These are phyloP conservation scores for Clavelina lepadiformis DNA, from an alignment of 23 tunicate genomes.

Conservation along the genomic window DNA sequence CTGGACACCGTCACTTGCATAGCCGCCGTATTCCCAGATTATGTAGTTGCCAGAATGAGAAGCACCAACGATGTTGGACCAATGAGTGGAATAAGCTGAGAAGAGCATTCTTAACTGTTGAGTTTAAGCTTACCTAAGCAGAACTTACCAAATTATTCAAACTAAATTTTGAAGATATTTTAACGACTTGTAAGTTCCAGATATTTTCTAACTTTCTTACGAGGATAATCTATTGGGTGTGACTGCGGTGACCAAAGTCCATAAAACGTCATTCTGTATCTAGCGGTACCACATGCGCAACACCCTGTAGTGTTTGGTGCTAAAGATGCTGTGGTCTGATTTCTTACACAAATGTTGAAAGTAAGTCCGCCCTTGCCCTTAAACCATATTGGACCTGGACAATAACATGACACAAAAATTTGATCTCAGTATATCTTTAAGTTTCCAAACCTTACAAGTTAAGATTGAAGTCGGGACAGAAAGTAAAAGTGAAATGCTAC, in stretches of 20 bases:
- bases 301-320: slow-evolving; percentile 7
- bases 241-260: slow-evolving; percentile 85
- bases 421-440: too few species aligned
- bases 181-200: neutral
- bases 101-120: slow-evolving; percentile 3
- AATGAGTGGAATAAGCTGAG: slow-evolving; percentile 86
- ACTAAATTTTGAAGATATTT: neutral
- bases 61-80: slow-evolving; percentile 97
- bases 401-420: too few species aligned
- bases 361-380: slow-evolving; percentile 34
- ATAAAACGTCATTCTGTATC: slow-evolving; percentile 77
- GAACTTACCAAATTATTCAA: neutral
- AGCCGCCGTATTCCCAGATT: slow-evolving; percentile 91
- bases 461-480: too few species aligned
- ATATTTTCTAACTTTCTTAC: slow-evolving; percentile 40
- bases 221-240: slow-evolving; percentile 93
- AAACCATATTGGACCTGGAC: slow-evolving; percentile 52
- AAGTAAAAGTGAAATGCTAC: too few species aligned
- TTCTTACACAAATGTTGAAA: slow-evolving; percentile 31
- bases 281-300: slow-evolving; percentile 80
- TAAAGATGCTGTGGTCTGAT: neutral
- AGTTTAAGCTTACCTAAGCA: neutral
- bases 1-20: slow-evolving; percentile 75
- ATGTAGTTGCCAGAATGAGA: slow-evolving; percentile 51
- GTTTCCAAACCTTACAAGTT: too few species aligned